Percentiles rank a stretch among this genome's conserved stretches.
Evolutionary conservation across 2,888 invertebrate genomes (phyloP).

Genomic region (Magallana nippona): DNA sequence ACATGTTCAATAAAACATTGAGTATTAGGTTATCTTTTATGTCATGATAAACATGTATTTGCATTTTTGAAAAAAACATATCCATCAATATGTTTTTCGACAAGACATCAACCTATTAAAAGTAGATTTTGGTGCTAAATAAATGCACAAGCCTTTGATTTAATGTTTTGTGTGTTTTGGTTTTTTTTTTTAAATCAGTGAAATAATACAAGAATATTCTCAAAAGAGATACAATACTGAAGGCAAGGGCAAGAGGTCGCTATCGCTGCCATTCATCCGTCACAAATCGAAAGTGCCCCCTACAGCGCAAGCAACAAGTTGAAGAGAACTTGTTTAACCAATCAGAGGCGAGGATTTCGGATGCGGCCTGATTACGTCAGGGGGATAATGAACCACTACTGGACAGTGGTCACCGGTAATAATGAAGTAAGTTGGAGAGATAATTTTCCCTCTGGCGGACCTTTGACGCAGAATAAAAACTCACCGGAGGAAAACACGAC

Average conservation of each 20-base stretch:
- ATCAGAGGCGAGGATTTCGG: constrained; percentile 50
- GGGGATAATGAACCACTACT: constrained; percentile 13
- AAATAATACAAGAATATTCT: too few relatives aligned
- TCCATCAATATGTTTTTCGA: too few relatives aligned
- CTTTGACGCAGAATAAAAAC: constrained; percentile 39
- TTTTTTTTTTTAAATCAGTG: too few relatives aligned
- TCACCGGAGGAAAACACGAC: constrained; percentile 38
- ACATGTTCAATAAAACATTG: too few relatives aligned
- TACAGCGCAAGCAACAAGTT: constrained; percentile 49
- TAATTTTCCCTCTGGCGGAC: constrained; percentile 29
- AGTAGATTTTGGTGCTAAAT: too few relatives aligned
- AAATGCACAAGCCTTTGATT: too few relatives aligned
- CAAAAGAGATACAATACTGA: too few relatives aligned
- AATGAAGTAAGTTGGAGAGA: constrained; percentile 17
- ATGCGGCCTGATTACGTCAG: constrained; percentile 48
- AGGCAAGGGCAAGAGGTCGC: constrained; percentile 11
- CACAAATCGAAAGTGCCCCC: constrained; percentile 38
- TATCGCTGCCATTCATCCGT: constrained; percentile 1
- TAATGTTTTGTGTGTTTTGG: too few relatives aligned
- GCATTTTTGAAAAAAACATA: too few relatives aligned
- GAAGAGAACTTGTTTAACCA: constrained; percentile 47
- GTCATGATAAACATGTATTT: too few relatives aligned
- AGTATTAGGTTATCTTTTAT: too few relatives aligned
- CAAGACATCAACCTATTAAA: too few relatives aligned
- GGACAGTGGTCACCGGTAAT: constrained; percentile 35